Conservation (phyloP, 2,113 vertebrate genomes). For the Corythaixoides concolor region DNA sequence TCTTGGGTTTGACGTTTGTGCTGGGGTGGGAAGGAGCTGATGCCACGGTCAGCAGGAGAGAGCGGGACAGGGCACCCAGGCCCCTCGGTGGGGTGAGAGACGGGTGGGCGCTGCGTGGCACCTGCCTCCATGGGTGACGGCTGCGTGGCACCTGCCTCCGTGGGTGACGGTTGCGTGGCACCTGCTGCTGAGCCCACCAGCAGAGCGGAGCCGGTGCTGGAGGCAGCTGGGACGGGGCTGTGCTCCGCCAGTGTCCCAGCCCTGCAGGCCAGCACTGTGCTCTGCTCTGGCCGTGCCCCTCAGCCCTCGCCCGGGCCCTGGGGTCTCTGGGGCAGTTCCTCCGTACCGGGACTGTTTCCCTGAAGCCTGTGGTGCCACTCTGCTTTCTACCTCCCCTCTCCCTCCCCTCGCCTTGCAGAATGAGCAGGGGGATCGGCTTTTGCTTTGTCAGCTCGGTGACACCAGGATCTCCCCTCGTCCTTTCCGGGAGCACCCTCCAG, state of each 20-base stretch:
- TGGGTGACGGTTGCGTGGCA: background rate
- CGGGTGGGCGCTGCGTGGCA: rapidly evolving
- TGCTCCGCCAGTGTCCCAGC: background rate
- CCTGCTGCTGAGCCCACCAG: background rate
- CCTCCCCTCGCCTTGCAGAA: background rate
- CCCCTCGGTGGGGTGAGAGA: rapidly evolving
- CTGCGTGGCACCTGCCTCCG: rapidly evolving
- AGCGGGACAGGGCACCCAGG: background rate
- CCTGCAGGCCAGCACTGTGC: background rate
- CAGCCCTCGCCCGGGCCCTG: background rate
- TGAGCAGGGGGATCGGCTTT: background rate
- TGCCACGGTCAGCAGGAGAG: too few relatives aligned
- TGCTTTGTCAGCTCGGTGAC: background rate
- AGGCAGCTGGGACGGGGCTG: rapidly evolving
- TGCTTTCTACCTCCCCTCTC: background rate
- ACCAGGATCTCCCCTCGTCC: rapidly evolving
- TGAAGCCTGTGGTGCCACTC: background rate
- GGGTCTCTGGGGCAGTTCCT: background rate
- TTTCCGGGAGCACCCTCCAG: background rate
- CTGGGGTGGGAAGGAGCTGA: background rate
- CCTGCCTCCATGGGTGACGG: rapidly evolving
- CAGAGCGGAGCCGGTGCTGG: rapidly evolving
- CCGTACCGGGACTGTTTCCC: background rate
- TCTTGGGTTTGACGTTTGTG: background rate
- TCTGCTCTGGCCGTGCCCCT: background rate